A percentile compares a stretch with the other conserved stretches of the same genome.
Evolutionary conservation across 2,113 vertebrate species (phyloP).

Genomic region (Struthidea cinerea): DNA sequence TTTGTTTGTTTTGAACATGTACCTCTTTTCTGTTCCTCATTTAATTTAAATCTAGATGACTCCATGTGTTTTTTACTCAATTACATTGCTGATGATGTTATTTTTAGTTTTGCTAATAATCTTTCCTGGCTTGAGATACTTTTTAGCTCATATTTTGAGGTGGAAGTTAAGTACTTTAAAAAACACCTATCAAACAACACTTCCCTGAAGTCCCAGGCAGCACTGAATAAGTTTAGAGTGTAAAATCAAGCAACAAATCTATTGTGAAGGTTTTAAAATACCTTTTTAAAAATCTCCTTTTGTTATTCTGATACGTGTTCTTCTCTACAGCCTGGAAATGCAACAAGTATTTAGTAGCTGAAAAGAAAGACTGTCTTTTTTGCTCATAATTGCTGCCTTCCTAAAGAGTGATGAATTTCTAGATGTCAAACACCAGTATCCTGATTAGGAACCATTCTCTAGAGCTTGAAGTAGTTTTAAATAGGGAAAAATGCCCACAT

Average conservation of each 20-base stretch:
- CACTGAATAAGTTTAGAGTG: background rate
- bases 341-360: background rate
- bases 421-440: background rate
- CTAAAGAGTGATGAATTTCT: background rate
- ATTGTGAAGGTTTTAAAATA: background rate
- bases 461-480: background rate
- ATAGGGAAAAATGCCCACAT: rapidly evolving
- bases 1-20: slow-evolving; percentile 22
- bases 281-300: background rate
- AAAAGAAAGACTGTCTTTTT: background rate
- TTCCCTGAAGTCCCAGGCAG: background rate
- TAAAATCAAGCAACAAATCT: background rate
- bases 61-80: background rate
- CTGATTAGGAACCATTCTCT: background rate
- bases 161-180: background rate
- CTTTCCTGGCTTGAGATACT: background rate
- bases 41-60: background rate
- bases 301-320: background rate
- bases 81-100: background rate
- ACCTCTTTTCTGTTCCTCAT: background rate
- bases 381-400: background rate
- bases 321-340: background rate
- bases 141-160: background rate
- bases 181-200: background rate
- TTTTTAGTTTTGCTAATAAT: background rate